Percentiles rank a stretch among this genome's conserved stretches.
phyloP scores from a whole-genome alignment of 2,888 invertebrate species.

The Mermis nigrescens region DNA sequence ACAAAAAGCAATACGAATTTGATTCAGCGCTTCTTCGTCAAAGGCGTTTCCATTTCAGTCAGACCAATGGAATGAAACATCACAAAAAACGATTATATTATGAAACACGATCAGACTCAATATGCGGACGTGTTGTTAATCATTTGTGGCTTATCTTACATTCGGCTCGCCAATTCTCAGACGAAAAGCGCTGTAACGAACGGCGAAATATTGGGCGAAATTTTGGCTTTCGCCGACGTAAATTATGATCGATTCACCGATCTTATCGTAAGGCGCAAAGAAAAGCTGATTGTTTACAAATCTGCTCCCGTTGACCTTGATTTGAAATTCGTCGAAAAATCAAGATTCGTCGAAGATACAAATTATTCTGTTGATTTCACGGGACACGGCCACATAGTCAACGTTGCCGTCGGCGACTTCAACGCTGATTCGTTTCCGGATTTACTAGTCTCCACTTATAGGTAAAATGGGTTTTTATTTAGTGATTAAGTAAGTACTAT shows the following conservation, averaged over 20 bases:
- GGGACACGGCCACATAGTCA: not conserved
- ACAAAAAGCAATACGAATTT: too few relatives aligned
- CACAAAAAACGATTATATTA: too few relatives aligned
- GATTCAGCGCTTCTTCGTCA: too few relatives aligned
- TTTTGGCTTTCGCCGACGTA: slow-evolving; percentile 1
- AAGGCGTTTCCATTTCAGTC: too few relatives aligned
- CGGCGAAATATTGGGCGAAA: slow-evolving; percentile 1
- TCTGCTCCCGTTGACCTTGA: not conserved
- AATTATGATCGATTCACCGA: slow-evolving; percentile 7
- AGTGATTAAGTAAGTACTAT: not conserved
- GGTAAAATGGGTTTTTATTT: not conserved
- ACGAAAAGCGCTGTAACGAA: too few relatives aligned
- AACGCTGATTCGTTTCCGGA: slow-evolving; percentile 11
- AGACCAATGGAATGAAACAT: too few relatives aligned
- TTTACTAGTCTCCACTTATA: not conserved
- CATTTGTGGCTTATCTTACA: too few relatives aligned
- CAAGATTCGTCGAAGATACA: not conserved
- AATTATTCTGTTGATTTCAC: not conserved
- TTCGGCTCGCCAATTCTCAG: too few relatives aligned
- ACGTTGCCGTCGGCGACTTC: slow-evolving; percentile 8
- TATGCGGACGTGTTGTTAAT: too few relatives aligned
- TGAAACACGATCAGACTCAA: too few relatives aligned
- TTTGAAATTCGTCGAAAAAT: not conserved
- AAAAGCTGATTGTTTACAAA: not conserved
- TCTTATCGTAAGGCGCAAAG: not conserved